These are phyloP conservation scores for Myrmecobius fasciatus DNA, from an alignment of 2,113 vertebrate genomes.

Conservation along the genomic window DNA sequence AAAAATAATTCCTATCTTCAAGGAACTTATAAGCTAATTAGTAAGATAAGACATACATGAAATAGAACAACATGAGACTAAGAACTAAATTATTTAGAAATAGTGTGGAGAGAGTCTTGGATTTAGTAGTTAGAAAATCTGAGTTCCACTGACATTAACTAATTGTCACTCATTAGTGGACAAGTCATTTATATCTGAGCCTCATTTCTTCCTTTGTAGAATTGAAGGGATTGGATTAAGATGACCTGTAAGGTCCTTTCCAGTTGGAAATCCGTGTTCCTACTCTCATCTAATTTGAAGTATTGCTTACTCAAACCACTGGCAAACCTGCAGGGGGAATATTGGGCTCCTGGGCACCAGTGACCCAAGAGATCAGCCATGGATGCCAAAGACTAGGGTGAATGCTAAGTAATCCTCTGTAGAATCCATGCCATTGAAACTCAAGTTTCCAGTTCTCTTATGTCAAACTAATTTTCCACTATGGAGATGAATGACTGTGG, in stretches of 20 bases:
- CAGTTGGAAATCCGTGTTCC: neutral
- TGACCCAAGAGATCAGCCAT: constrained; percentile 25
- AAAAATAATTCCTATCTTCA: neutral
- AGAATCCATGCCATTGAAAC: neutral
- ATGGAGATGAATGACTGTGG: constrained; percentile 56
- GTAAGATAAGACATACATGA: neutral
- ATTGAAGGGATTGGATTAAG: neutral
- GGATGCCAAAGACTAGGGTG: constrained; percentile 46
- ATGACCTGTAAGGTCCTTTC: neutral
- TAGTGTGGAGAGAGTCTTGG: neutral
- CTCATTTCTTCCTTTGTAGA: neutral
- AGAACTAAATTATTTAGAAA: neutral
- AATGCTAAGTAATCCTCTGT: neutral
- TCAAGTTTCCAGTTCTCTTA: constrained; percentile 43
- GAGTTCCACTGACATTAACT: neutral
- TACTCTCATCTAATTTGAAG: neutral
- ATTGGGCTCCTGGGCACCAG: constrained; percentile 4
- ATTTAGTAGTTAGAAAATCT: neutral
- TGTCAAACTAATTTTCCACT: constrained; percentile 55
- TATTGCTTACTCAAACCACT: constrained; percentile 6
- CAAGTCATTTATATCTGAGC: neutral
- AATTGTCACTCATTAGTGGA: neutral
- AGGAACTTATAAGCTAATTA: neutral
- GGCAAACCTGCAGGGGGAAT: constrained; percentile 28
- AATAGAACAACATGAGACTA: neutral